Conservation (phyloP, 2,113 vertebrate genomes). For the Hipposideros armiger region DNA sequence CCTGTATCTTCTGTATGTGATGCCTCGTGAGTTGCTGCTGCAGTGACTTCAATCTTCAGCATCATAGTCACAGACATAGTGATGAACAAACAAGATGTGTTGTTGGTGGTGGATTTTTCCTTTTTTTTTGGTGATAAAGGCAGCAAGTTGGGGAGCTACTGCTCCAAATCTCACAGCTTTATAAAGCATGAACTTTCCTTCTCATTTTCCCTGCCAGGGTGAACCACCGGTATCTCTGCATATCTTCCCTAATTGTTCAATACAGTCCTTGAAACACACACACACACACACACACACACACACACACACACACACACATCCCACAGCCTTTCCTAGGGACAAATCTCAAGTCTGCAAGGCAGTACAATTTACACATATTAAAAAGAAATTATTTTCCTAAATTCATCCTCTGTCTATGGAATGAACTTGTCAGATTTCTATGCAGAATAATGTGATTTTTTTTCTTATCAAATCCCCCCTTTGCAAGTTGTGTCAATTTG, state of each 20-base stretch:
- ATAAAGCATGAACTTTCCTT: neutral
- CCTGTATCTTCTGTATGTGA: neutral
- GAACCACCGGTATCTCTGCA: neutral
- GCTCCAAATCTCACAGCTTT: neutral
- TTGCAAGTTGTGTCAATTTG: neutral
- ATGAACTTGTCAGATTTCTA: neutral
- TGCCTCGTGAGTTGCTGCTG: neutral
- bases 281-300: neutral
- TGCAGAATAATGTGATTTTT: neutral
- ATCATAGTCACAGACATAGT: neutral
- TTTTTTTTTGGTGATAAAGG: neutral
- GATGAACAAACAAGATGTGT: neutral
- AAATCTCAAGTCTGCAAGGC: neutral
- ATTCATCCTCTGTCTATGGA: neutral
- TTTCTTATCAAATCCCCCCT: neutral
- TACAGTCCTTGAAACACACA: neutral
- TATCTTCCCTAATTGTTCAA: neutral
- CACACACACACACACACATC: neutral
- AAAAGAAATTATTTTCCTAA: neutral
- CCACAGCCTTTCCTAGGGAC: neutral
- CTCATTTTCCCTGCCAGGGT: neutral
- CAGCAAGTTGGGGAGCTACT: neutral
- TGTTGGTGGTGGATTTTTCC: neutral
- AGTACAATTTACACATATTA: neutral
- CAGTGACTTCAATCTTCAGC: neutral